These are phyloP conservation scores for Notamacropus eugenii DNA, from an alignment of 2,797 vertebrate species.

Conservation along the genomic window DNA sequence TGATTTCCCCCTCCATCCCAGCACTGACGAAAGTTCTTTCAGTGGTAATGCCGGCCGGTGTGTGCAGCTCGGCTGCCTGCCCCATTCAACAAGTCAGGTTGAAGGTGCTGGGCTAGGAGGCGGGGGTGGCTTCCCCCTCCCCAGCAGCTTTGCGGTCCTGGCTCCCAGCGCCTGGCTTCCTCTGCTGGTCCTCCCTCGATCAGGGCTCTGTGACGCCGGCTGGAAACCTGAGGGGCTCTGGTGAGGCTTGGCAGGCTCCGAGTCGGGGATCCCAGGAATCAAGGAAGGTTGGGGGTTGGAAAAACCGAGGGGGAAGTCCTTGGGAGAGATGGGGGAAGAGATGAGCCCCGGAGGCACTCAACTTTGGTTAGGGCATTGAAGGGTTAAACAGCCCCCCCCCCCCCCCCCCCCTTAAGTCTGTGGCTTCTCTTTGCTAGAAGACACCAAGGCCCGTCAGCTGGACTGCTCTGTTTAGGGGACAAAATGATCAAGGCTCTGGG, in stretches of 20 bases:
- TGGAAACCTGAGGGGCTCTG: neutral
- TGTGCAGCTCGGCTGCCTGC: constrained; percentile 54
- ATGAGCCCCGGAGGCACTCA: neutral
- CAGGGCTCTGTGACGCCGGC: neutral
- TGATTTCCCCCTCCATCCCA: constrained; percentile 67
- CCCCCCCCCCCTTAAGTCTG: neutral
- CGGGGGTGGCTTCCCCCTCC: constrained; percentile 23
- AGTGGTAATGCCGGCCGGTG: constrained; percentile 63
- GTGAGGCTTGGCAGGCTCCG: neutral
- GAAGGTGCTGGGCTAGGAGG: constrained; percentile 56
- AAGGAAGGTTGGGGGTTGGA: neutral
- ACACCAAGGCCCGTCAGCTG: constrained; percentile 31
- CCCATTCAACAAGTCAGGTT: constrained; percentile 82
- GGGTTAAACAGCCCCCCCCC: neutral
- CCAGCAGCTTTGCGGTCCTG: neutral
- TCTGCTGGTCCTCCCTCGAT: neutral
- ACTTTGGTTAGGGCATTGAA: constrained; percentile 65
- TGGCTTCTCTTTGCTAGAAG: neutral
- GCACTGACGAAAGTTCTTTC: constrained; percentile 83
- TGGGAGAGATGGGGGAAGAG: neutral
- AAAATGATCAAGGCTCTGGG: neutral
- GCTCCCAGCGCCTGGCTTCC: constrained; percentile 23
- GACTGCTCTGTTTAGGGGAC: neutral
- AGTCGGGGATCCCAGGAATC: constrained; percentile 51
- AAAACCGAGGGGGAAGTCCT: neutral